phyloP scores from a whole-genome alignment of 2,797 vertebrate genomes.

The Lithobates sylvaticus region DNA sequence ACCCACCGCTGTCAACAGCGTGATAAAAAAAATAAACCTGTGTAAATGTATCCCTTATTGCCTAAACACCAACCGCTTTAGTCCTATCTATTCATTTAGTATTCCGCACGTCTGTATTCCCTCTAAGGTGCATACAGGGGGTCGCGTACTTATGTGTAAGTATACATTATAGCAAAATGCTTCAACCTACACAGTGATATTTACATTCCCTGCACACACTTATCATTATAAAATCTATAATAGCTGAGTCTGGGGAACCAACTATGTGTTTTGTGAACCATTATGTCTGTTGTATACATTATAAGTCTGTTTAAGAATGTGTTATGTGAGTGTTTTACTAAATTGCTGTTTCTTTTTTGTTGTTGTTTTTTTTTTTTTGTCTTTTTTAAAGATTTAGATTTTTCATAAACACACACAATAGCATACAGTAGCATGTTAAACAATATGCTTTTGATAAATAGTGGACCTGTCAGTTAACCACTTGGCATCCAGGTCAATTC shows the following conservation, averaged over 20 bases:
- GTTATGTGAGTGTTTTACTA: not conserved
- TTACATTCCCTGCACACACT: not conserved
- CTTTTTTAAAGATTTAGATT: not conserved
- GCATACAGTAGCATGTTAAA: not conserved
- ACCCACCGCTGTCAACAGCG: not conserved
- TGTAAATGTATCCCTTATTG: not conserved
- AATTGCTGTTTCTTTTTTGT: not conserved
- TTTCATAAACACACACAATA: not conserved
- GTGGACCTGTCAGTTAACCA: too few relatives aligned
- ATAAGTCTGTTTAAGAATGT: not conserved
- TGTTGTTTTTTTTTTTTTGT: not conserved
- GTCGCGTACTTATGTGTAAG: not conserved
- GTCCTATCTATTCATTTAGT: not conserved
- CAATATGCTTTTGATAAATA: too few relatives aligned
- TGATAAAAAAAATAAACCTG: not conserved
- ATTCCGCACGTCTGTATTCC: not conserved
- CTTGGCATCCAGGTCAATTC: too few relatives aligned
- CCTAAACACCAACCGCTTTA: not conserved
- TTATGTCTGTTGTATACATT: slow-evolving; percentile 23
- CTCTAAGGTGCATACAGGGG: not conserved
- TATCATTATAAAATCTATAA: slow-evolving; percentile 16
- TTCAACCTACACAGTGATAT: slow-evolving; percentile 14
- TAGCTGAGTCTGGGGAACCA: not conserved
- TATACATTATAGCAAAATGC: not conserved
- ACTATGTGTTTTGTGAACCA: slow-evolving; percentile 16